phyloP scores from a whole-genome alignment of 1,140 invertebrate species.

The Cydia splendana region DNA sequence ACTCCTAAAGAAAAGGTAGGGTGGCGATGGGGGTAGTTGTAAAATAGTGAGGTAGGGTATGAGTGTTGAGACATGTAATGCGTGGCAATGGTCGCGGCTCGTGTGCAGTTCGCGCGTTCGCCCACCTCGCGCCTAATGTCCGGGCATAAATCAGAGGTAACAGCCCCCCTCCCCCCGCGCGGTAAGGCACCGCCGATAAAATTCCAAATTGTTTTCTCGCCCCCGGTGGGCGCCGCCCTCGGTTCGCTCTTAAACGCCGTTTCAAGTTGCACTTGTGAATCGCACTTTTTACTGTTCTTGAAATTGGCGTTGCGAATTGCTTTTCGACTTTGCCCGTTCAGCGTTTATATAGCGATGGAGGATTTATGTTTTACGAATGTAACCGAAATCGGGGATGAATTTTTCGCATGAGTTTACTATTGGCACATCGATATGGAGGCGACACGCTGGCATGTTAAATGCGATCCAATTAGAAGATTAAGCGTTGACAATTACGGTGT shows the following conservation, averaged over 20 bases:
- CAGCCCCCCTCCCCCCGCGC: slow-evolving; percentile 53
- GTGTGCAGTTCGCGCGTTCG: slow-evolving; percentile 64
- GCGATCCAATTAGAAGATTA: slow-evolving; percentile 79
- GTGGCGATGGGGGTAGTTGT: slow-evolving; percentile 10
- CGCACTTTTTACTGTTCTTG: slow-evolving; percentile 76
- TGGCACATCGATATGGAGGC: slow-evolving; percentile 51
- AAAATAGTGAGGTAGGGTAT: slow-evolving; percentile 37
- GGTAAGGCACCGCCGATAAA: slow-evolving; percentile 68
- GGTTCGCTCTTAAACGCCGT: slow-evolving; percentile 78
- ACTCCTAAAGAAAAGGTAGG: background rate
- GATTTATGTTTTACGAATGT: slow-evolving; percentile 53
- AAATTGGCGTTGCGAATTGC: slow-evolving; percentile 73
- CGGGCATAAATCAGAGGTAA: slow-evolving; percentile 74
- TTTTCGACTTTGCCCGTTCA: slow-evolving; percentile 57
- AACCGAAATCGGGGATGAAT: slow-evolving; percentile 52
- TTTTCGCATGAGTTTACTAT: slow-evolving; percentile 59
- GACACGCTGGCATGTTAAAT: slow-evolving; percentile 76
- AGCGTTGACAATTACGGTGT: slow-evolving; percentile 78
- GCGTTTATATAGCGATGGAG: slow-evolving; percentile 43
- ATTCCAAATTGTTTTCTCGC: slow-evolving; percentile 77
- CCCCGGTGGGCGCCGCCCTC: slow-evolving; percentile 73
- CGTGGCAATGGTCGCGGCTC: slow-evolving; percentile 45
- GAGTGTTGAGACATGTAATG: slow-evolving; percentile 36
- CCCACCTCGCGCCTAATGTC: slow-evolving; percentile 62
- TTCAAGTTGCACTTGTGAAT: slow-evolving; percentile 78